phyloP scores from a whole-genome alignment of 2,888 invertebrate genomes.

The Lagria hirta region DNA sequence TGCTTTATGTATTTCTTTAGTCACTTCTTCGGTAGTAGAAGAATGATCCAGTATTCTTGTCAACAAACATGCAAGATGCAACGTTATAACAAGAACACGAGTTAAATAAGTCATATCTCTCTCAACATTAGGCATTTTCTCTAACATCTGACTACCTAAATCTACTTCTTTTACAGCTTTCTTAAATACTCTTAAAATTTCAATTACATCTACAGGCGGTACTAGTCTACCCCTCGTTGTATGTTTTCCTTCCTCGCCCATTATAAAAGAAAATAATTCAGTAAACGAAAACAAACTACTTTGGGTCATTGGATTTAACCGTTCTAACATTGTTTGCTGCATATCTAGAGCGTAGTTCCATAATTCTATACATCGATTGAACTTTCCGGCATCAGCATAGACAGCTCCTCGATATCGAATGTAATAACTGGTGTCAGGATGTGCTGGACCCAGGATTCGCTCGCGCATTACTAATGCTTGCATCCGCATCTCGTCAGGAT shows the following conservation, averaged over 20 bases:
- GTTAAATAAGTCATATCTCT: constrained; percentile 78
- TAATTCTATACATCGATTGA: constrained; percentile 86
- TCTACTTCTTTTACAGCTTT: constrained; percentile 79
- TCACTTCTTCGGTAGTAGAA: constrained; percentile 44
- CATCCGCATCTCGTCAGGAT: constrained; percentile 97
- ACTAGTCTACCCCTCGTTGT: constrained; percentile 55
- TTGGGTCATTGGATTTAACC: constrained; percentile 92
- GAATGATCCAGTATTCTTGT: constrained; percentile 62
- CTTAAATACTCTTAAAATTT: constrained; percentile 79
- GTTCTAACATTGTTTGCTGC: constrained; percentile 91
- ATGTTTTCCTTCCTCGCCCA: constrained; percentile 79
- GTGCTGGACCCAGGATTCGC: constrained; percentile 86
- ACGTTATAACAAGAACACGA: constrained; percentile 80
- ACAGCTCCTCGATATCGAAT: constrained; percentile 73
- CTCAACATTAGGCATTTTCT: constrained; percentile 64
- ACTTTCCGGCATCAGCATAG: constrained; percentile 91
- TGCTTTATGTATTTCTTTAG: constrained; percentile 67
- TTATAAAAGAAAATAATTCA: constrained; percentile 93
- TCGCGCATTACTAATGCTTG: constrained; percentile 90
- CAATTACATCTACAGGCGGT: constrained; percentile 78
- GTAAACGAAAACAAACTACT: constrained; percentile 92
- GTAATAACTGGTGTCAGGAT: constrained; percentile 96
- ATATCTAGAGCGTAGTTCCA: constrained; percentile 98
- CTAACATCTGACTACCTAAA: constrained; percentile 63
- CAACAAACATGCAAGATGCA: constrained; percentile 80